Evolutionary conservation across 1,140 invertebrate genomes (phyloP).

Genomic region (Bombus haemorrhoidalis): DNA sequence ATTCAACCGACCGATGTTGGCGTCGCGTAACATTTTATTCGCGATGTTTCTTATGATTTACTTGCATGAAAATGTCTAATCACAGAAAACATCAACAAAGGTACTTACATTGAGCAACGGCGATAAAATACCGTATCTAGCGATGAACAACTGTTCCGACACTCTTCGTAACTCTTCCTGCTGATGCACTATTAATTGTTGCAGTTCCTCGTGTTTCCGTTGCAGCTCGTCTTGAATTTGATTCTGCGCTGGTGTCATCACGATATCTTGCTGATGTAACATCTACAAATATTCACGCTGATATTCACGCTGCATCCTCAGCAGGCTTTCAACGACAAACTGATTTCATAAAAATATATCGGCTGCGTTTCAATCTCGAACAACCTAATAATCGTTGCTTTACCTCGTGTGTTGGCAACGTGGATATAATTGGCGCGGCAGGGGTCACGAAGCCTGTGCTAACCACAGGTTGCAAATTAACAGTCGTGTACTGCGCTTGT

Average conservation of each 20-base stretch:
- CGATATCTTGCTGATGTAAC: constrained; percentile 82
- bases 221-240: constrained; percentile 89
- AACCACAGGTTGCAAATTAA: constrained; percentile 85
- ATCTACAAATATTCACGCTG: constrained; percentile 65
- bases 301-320: no score
- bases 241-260: constrained; percentile 85
- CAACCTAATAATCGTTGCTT: not conserved
- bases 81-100: not conserved
- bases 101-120: constrained; percentile 85
- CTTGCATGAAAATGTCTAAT: no score
- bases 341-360: no score
- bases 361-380: not conserved
- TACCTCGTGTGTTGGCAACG: constrained; percentile 72
- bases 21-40: no score
- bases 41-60: no score
- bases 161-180: constrained; percentile 92
- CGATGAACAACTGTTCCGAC: constrained; percentile 92
- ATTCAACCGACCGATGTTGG: no score
- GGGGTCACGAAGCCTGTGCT: constrained; percentile 76
- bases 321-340: no score
- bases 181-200: constrained; percentile 92
- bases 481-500: constrained; percentile 85
- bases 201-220: constrained; percentile 92
- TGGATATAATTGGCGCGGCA: constrained; percentile 72
- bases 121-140: constrained; percentile 89